Percentiles rank a stretch among this genome's conserved stretches.
Evolutionary conservation across 2,113 vertebrate genomes (phyloP).

Genomic region (Andinoacara biseriatus): DNA sequence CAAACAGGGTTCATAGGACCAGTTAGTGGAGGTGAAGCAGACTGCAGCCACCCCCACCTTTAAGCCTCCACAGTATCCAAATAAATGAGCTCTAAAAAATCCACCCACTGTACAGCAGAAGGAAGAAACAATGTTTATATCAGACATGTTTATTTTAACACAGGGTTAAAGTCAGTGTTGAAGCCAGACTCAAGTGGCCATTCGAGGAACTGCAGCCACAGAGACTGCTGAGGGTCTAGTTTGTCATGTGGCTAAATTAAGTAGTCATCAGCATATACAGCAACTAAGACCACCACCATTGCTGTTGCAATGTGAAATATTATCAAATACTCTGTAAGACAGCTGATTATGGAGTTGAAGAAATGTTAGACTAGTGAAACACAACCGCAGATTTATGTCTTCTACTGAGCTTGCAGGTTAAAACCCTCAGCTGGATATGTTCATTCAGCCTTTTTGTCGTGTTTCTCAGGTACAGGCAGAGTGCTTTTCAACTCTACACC

Average conservation of each 20-base stretch:
- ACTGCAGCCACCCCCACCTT: not conserved
- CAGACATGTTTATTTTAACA: not conserved
- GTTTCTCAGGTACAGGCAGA: not conserved
- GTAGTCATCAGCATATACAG: not conserved
- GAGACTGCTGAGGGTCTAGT: not conserved
- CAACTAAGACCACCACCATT: not conserved
- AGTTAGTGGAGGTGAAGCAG: not conserved
- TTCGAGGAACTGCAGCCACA: not conserved
- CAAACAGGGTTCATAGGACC: not conserved
- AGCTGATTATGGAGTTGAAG: not conserved
- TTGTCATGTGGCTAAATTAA: not conserved
- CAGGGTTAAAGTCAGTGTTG: rapidly evolving
- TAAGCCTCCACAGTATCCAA: not conserved
- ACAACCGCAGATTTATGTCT: not conserved
- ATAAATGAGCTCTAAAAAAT: not conserved
- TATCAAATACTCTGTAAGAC: not conserved
- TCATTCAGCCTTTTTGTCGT: not conserved
- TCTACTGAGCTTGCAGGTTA: not conserved
- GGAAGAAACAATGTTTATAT: not conserved
- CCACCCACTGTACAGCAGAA: not conserved
- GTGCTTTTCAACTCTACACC: not conserved
- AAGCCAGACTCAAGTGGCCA: not conserved
- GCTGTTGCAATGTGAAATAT: not conserved
- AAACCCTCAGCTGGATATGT: not conserved
- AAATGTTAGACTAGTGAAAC: not conserved